Evolutionary conservation across 2,888 invertebrate species (phyloP), one percentile per base, ranked within the genome.

Genomic region (Sminthurides aquaticus): DNA sequence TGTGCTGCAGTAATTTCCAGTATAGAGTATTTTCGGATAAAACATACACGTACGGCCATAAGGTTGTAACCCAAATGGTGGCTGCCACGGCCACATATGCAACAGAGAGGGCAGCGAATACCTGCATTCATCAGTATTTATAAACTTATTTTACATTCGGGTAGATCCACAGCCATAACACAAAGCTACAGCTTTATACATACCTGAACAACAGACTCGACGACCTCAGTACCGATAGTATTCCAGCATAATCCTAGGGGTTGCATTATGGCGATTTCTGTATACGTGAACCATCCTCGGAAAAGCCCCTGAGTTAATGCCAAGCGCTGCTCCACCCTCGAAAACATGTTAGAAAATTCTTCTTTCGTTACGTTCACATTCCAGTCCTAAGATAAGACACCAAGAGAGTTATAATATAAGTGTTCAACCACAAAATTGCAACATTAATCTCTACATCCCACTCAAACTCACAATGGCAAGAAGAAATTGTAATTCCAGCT

Each of bases 401-500:
- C 48, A 60, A 52, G 43, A 67, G 43, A 62, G 55, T 65, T 28
- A 55, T 52, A 48, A 52, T 57, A 49, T 22, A 20, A 56, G 29
- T 60, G n/a, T 62, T 43, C 11, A 63, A 48, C 24, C 29, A 27
- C 8, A 62, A 25, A 26, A 26, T 2, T 27, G 18, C 27, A 26
- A 28, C 18, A 57, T 24, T 52, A 49, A 20, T 49, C 15, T 34
- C 0, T 25, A 25, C 25, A 28, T 24, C 24, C n/a, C 18, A 15
- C 48, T 34, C 22, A 59, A 49, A 83, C 87, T 85, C 81, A 91
- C 95, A 77, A 98, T 90, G 70, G 94, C 94, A 75, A 84, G 83
- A 24, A 97, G 85, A 81, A 97, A 95, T 76, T 91, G 87, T 67
- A 86, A 82, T 82, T 98, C 97, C 64, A 95, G 81, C 77, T 85